Conservation (phyloP, 1,140 invertebrate genomes). For the Leptestheria dahalacensis region DNA sequence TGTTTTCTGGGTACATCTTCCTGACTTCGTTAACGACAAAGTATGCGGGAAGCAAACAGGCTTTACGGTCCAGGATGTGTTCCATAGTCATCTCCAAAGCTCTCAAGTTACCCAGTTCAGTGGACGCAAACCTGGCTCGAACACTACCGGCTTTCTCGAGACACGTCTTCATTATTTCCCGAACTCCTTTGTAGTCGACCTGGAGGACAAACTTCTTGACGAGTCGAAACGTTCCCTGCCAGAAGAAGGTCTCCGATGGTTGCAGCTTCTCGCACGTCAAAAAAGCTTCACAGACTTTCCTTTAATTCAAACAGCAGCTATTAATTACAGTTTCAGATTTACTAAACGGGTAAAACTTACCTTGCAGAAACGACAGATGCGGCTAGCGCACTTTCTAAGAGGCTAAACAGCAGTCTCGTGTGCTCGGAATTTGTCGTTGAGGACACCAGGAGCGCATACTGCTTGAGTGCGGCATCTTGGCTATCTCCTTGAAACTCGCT, state of each 20-base stretch:
- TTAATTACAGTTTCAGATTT: not conserved
- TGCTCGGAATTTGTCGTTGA: constrained; percentile 49
- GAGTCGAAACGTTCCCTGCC: constrained; percentile 69
- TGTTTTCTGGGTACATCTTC: constrained; percentile 66
- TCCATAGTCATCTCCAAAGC: constrained; percentile 64
- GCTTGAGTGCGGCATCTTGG: constrained; percentile 49
- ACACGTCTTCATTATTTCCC: constrained; percentile 79
- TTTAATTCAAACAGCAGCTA: constrained; percentile 18
- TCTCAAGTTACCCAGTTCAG: constrained; percentile 58
- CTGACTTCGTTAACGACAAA: constrained; percentile 89
- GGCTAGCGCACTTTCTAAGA: constrained; percentile 55
- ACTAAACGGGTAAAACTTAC: constrained; percentile 25
- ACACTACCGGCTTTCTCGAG: constrained; percentile 71
- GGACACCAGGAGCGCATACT: constrained; percentile 51
- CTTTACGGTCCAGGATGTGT: constrained; percentile 82
- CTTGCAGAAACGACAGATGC: constrained; percentile 45
- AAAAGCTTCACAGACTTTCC: constrained; percentile 35
- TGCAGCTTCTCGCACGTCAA: constrained; percentile 32
- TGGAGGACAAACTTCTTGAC: constrained; percentile 70
- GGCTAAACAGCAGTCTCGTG: constrained; percentile 49
- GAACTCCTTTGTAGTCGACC: constrained; percentile 88
- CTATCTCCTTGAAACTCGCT: constrained; percentile 41
- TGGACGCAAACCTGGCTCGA: constrained; percentile 56
- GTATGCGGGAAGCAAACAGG: constrained; percentile 59
- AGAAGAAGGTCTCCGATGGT: constrained; percentile 32